Evolutionary conservation across 2,888 invertebrate genomes (phyloP).

Genomic region (Digitonthophagus gazella): DNA sequence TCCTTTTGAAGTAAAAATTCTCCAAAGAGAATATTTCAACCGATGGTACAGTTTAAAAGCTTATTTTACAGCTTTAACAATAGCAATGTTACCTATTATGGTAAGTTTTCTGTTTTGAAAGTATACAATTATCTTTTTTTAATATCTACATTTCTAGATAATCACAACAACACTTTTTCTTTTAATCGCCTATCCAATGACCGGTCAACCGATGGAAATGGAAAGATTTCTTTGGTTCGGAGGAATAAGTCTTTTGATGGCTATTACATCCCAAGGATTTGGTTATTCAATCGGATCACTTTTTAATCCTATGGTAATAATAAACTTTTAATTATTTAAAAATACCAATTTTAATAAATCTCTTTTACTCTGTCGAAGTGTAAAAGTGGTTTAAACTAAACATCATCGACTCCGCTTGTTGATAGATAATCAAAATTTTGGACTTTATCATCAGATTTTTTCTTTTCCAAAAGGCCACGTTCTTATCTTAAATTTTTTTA

Average conservation of each 20-base stretch:
- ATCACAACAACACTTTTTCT: slow-evolving; percentile 40
- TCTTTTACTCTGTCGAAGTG: not conserved
- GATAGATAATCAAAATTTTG: no score
- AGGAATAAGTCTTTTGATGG: slow-evolving; percentile 62
- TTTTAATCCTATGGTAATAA: slow-evolving; percentile 27
- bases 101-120: slow-evolving; percentile 49
- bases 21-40: slow-evolving; percentile 75
- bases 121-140: not conserved
- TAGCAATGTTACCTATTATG: slow-evolving; percentile 66
- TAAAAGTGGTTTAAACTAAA: not conserved
- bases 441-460: no score
- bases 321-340: no score
- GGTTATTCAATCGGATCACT: slow-evolving; percentile 44
- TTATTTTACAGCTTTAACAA: slow-evolving; percentile 66
- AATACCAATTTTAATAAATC: no score
- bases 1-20: slow-evolving; percentile 67
- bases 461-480: no score
- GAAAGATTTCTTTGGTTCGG: slow-evolving; percentile 64
- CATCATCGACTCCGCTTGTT: no score
- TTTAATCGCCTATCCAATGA: slow-evolving; percentile 56
- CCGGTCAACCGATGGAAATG: slow-evolving; percentile 67
- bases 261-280: slow-evolving; percentile 69
- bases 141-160: slow-evolving; percentile 50
- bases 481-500: no score
- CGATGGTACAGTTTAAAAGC: slow-evolving; percentile 74